phyloP scores from a whole-genome alignment of 2,888 invertebrate genomes.

The Ecliptopera silaceata region DNA sequence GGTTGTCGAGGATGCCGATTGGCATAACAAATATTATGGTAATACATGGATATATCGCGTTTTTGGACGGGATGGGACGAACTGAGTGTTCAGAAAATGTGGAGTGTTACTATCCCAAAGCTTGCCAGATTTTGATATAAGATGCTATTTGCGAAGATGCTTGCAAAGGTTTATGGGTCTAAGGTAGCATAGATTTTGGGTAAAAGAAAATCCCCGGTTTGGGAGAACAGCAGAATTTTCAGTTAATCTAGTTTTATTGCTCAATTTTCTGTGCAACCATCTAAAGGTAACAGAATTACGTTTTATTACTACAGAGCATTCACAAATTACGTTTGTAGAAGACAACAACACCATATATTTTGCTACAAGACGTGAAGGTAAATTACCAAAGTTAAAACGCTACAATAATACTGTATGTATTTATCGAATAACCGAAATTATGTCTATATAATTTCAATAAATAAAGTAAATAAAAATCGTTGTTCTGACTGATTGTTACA shows the following conservation, averaged over 20 bases:
- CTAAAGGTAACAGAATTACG: too few relatives aligned
- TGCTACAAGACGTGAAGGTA: background rate
- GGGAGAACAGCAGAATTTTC: background rate
- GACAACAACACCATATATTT: background rate
- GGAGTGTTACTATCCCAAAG: background rate
- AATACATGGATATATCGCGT: conserved; percentile 33
- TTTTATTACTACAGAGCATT: too few relatives aligned
- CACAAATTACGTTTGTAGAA: too few relatives aligned
- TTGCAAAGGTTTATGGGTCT: background rate
- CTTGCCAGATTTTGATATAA: background rate
- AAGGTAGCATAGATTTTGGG: background rate
- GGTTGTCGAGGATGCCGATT: conserved; percentile 40
- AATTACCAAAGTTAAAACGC: background rate
- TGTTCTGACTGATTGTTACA: too few relatives aligned
- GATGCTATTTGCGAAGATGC: background rate
- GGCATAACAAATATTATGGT: conserved; percentile 48
- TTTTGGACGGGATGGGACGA: conserved; percentile 20
- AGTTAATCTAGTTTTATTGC: background rate
- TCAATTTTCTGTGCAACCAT: too few relatives aligned
- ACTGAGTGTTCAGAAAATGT: conserved; percentile 3
- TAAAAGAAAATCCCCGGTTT: background rate
- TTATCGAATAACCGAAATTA: conserved; percentile 17
- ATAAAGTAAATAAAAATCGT: too few relatives aligned
- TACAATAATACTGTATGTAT: conserved; percentile 5
- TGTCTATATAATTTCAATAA: conserved; percentile 26